Conservation (phyloP, 53 echinoderm and acorn worm genomes). For the Stichopus horrens region DNA sequence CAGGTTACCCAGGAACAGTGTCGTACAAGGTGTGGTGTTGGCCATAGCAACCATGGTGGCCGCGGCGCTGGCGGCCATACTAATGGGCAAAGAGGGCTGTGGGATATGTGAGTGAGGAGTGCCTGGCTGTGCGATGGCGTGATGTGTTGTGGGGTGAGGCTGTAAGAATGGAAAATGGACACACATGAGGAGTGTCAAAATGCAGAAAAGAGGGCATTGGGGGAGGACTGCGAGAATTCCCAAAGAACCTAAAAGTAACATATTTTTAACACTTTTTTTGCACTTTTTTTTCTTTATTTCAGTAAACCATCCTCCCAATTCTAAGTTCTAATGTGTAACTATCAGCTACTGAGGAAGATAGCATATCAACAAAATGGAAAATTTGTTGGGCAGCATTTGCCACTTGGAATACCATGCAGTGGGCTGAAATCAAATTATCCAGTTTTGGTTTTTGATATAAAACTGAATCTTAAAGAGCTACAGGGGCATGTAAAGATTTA, state of each 20-base stretch:
- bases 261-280: background rate
- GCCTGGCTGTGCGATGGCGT: constrained; percentile 96
- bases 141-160: constrained; percentile 97
- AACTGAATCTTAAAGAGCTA: too few species aligned
- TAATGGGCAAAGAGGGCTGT: constrained; percentile 94
- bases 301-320: too few species aligned
- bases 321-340: too few species aligned
- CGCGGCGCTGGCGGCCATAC: constrained; percentile 83
- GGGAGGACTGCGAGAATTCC: background rate
- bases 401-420: too few species aligned
- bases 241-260: background rate
- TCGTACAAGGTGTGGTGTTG: constrained; percentile 93
- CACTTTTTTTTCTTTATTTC: background rate
- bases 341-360: too few species aligned
- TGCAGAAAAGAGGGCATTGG: background rate
- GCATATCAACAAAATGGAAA: too few species aligned
- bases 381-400: too few species aligned
- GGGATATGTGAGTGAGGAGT: constrained; percentile 98
- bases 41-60: constrained; percentile 98
- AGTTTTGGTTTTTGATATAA: too few species aligned
- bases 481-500: too few species aligned
- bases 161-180: constrained; percentile 64
- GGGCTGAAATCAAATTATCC: too few species aligned
- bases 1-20: constrained; percentile 99
- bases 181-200: constrained; percentile 52